Percentiles rank a stretch among this genome's conserved stretches.
Conservation (phyloP, 2,888 invertebrate species). For the Aphodius sticticus region DNA sequence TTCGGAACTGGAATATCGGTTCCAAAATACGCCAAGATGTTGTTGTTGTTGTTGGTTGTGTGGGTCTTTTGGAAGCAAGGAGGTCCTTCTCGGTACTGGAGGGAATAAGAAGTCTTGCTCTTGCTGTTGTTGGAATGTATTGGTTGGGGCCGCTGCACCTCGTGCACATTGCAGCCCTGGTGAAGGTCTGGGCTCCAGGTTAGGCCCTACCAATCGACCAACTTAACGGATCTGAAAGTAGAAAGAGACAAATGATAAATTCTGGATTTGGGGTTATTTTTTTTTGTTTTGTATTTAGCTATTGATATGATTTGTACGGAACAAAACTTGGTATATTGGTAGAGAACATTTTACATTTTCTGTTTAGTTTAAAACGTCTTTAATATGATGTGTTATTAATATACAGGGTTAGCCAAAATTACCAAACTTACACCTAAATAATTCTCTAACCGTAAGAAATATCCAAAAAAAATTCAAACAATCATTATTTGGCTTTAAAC, state of each 20-base stretch:
- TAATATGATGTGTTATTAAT: too few relatives aligned
- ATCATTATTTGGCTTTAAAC: too few relatives aligned
- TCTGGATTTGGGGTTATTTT: too few relatives aligned
- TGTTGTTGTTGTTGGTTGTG: background rate
- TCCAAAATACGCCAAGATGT: background rate
- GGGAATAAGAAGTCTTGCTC: conserved; percentile 28
- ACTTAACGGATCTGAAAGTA: conserved; percentile 31
- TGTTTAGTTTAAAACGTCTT: too few relatives aligned
- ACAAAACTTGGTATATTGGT: too few relatives aligned
- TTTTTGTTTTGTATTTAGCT: background rate
- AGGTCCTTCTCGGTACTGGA: conserved; percentile 17
- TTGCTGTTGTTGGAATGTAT: conserved; percentile 51
- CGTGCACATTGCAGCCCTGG: conserved; percentile 58
- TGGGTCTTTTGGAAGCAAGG: conserved; percentile 20
- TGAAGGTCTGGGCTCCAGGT: conserved; percentile 46
- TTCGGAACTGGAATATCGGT: conserved; percentile 25
- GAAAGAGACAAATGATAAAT: conserved; percentile 9
- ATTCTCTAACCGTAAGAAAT: too few relatives aligned
- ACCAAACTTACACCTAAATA: too few relatives aligned
- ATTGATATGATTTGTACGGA: background rate
- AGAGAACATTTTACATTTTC: too few relatives aligned
- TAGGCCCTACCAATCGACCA: conserved; percentile 26
- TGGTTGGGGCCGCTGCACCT: conserved; percentile 54
- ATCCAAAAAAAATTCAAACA: too few relatives aligned
- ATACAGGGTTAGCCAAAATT: too few relatives aligned